Evolutionary conservation across 2,888 invertebrate species (phyloP).

Genomic region (Hermodice carunculata): DNA sequence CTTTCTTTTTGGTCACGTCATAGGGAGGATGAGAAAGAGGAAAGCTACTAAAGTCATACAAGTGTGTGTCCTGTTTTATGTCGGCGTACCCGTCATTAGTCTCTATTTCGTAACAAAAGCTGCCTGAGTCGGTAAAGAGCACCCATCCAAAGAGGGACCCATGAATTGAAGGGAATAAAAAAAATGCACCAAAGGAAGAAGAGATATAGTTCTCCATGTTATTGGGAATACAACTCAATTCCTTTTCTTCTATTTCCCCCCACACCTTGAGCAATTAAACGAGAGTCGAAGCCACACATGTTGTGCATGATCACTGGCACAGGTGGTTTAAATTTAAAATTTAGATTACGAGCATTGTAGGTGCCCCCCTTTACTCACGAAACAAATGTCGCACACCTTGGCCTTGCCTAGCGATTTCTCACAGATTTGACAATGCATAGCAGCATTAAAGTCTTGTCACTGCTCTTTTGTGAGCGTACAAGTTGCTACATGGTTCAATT

Average conservation of each 20-base stretch:
- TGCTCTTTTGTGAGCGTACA: not conserved
- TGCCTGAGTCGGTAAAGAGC: constrained; percentile 57
- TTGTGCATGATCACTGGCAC: too few species aligned
- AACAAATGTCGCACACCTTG: too few species aligned
- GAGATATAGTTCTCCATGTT: constrained; percentile 44
- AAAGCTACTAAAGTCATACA: constrained; percentile 9
- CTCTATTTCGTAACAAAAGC: constrained; percentile 49
- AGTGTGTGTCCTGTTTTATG: constrained; percentile 3
- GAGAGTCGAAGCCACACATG: not conserved
- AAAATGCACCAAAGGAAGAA: constrained; percentile 41
- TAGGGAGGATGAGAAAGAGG: not conserved
- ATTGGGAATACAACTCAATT: constrained; percentile 38
- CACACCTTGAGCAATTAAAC: not conserved
- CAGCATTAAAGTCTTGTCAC: not conserved
- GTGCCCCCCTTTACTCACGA: too few species aligned
- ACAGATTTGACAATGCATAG: too few species aligned
- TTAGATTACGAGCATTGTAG: too few species aligned
- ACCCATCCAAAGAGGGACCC: too few species aligned
- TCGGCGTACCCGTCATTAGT: constrained; percentile 64
- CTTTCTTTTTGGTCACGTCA: not conserved
- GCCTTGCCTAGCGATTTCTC: too few species aligned
- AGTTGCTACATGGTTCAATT: not conserved
- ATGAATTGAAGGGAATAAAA: constrained; percentile 37
- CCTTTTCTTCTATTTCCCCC: not conserved
- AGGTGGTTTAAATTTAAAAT: too few species aligned